phyloP scores from a whole-genome alignment of 2,113 vertebrate species.

The Balaenoptera acutorostrata region DNA sequence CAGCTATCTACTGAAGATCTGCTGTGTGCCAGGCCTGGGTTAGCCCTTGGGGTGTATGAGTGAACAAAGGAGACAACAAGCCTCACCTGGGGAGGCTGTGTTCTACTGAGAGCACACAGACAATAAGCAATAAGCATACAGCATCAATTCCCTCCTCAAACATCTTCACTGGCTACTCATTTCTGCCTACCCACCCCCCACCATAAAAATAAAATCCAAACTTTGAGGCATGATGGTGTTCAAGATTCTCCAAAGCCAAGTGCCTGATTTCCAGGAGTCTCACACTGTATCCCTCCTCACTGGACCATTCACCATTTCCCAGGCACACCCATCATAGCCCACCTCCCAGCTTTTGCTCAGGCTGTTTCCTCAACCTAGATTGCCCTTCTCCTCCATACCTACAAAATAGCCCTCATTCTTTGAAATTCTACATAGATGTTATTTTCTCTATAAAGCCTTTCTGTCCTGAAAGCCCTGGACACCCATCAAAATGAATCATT shows the following conservation, averaged over 20 bases:
- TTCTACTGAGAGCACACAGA: neutral
- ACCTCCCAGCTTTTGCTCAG: neutral
- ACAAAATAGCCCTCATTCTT: neutral
- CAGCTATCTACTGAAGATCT: neutral
- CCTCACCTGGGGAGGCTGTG: neutral
- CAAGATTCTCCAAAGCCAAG: neutral
- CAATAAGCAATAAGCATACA: neutral
- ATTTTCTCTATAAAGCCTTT: constrained; percentile 4
- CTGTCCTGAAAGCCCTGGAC: neutral
- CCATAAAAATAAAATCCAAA: neutral
- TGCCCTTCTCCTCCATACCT: neutral
- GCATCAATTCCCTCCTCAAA: neutral
- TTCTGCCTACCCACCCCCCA: neutral
- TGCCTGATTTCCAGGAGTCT: neutral
- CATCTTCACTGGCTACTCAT: neutral
- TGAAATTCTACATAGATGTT: neutral
- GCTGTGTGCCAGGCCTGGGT: neutral
- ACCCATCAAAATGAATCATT: constrained; percentile 24
- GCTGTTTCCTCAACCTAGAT: neutral
- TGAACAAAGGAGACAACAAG: neutral
- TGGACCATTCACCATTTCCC: neutral
- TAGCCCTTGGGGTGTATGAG: neutral
- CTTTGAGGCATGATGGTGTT: too few relatives aligned
- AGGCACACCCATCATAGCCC: fast-evolving
- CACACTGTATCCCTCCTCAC: neutral